Evolutionary conservation across 2,113 vertebrate genomes (phyloP).

Genomic region (Scortum barcoo): DNA sequence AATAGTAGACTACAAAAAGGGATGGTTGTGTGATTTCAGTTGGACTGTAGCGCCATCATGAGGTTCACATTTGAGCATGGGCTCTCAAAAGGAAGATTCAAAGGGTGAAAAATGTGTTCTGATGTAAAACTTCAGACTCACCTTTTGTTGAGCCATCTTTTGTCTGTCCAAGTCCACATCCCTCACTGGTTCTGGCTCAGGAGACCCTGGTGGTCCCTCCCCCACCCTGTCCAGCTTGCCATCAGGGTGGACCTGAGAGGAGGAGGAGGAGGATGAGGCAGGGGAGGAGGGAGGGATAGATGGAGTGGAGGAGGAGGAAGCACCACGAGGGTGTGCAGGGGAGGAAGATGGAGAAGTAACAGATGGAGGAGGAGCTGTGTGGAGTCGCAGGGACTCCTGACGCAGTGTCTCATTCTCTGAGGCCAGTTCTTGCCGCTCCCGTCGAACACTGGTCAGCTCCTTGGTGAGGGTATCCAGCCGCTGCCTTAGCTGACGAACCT

Average conservation of each 20-base stretch:
- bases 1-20: background rate
- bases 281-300: conserved; percentile 53
- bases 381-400: conserved; percentile 76
- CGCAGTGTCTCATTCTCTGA: conserved; percentile 88
- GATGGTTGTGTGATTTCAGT: background rate
- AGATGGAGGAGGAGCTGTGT: background rate
- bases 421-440: conserved; percentile 90
- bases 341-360: conserved; percentile 31
- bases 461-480: conserved; percentile 93
- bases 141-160: conserved; percentile 79
- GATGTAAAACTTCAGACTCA: conserved; percentile 25
- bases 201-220: conserved; percentile 70
- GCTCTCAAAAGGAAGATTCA: too few relatives aligned
- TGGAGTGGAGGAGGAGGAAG: conserved; percentile 69
- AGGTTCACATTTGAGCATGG: too few relatives aligned
- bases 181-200: conserved; percentile 91
- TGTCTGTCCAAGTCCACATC: conserved; percentile 87
- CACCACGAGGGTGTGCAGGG: conserved; percentile 27
- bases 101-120: background rate
- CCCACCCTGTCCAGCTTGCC: conserved; percentile 64
- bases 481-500: conserved; percentile 93
- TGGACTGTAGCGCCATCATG: background rate
- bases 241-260: conserved; percentile 66
- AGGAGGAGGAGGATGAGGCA: conserved; percentile 55
- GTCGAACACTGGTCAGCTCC: conserved; percentile 90